Percentiles rank a stretch among this genome's conserved stretches.
Conservation (phyloP, 2,113 vertebrate genomes). For the Acrocephalus arundinaceus region DNA sequence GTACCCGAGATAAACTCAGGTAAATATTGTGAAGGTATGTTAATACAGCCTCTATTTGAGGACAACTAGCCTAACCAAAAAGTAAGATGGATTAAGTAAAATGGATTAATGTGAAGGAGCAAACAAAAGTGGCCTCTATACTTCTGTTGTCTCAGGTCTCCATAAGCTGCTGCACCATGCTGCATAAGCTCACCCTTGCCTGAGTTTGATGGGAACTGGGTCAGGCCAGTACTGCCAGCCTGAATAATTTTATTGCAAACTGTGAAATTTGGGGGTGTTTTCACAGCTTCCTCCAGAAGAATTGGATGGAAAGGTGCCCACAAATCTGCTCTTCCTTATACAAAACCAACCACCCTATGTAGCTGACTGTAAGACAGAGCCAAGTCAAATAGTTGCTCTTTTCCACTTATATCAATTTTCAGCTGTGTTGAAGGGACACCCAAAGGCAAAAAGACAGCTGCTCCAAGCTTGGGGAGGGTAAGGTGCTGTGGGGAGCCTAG, state of each 20-base stretch:
- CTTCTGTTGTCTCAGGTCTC: not conserved
- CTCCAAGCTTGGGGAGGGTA: not conserved
- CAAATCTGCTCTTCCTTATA: not conserved
- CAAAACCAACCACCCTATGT: accelerated
- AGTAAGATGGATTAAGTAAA: not conserved
- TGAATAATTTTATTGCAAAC: not conserved
- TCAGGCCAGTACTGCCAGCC: not conserved
- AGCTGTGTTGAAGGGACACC: not conserved
- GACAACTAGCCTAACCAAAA: not conserved
- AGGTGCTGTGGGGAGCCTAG: not conserved
- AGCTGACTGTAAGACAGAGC: not conserved
- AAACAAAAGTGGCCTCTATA: not conserved
- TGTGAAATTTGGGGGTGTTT: not conserved
- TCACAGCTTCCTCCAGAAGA: not conserved
- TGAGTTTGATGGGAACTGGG: not conserved
- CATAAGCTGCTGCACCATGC: not conserved
- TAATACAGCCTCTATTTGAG: not conserved
- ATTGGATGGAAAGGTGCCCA: not conserved
- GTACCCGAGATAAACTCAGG: not conserved
- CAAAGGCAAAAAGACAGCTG: not conserved
- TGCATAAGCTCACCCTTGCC: not conserved
- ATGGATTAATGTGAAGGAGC: not conserved
- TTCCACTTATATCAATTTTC: not conserved
- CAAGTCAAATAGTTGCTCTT: not conserved
- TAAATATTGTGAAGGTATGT: not conserved